These are phyloP conservation scores for Crypturellus undulatus DNA, from an alignment of 2,113 vertebrate genomes.

Conservation along the genomic window DNA sequence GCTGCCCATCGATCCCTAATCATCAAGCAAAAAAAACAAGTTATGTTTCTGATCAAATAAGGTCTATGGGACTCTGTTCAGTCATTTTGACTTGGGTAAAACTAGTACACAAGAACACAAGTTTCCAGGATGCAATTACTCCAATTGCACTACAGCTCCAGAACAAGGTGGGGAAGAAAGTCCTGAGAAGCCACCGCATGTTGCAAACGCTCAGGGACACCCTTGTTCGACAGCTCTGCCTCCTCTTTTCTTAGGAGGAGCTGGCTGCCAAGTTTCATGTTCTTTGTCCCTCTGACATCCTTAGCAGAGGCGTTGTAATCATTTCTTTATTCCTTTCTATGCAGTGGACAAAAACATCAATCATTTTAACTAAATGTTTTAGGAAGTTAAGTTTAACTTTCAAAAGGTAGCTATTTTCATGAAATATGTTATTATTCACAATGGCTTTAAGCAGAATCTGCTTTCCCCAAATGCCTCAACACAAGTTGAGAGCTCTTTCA, in stretches of 20 bases:
- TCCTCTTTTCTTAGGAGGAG: constrained; percentile 4
- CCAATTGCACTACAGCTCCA: background rate
- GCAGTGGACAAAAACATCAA: constrained; percentile 39
- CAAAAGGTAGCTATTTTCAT: constrained; percentile 27
- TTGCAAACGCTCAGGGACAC: background rate
- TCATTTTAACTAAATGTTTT: constrained; percentile 50
- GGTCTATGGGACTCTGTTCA: background rate
- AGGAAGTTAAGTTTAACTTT: constrained; percentile 38
- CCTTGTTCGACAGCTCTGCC: background rate
- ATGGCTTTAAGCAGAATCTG: constrained; percentile 43
- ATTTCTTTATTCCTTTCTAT: constrained; percentile 41
- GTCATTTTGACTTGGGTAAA: background rate
- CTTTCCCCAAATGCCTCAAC: background rate
- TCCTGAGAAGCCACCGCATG: background rate
- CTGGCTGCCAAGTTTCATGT: background rate
- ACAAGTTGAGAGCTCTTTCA: constrained; percentile 20
- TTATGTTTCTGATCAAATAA: background rate
- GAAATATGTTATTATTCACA: constrained; percentile 46
- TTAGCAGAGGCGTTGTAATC: constrained; percentile 47
- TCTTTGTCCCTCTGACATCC: background rate
- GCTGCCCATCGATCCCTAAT: constrained; percentile 7
- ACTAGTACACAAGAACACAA: background rate
- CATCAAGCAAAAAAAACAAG: background rate
- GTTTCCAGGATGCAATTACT: constrained; percentile 28
- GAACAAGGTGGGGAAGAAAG: background rate